Conservation (phyloP, 2,113 vertebrate genomes). For the Phrynosoma blainvillii region DNA sequence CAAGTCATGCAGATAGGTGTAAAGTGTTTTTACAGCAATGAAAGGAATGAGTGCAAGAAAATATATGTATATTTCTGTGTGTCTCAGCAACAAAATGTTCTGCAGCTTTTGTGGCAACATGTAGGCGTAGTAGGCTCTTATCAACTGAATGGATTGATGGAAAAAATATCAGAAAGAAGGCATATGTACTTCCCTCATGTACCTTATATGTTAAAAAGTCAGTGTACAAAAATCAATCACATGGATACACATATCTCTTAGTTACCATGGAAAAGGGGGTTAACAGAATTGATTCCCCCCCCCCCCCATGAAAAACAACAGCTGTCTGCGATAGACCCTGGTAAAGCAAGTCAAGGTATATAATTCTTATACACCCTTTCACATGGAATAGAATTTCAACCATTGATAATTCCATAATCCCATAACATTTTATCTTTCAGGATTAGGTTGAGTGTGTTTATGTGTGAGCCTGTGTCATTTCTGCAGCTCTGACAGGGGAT, state of each 20-base stretch:
- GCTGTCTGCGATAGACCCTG: slow-evolving; percentile 29
- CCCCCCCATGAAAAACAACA: slow-evolving; percentile 3
- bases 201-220: slow-evolving; percentile 1
- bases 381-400: background rate
- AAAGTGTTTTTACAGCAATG: slow-evolving; percentile 43
- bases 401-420: background rate
- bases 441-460: background rate
- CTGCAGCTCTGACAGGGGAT: accelerated
- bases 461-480: background rate
- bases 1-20: slow-evolving; percentile 2
- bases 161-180: background rate
- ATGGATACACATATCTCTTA: accelerated
- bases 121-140: slow-evolving; percentile 28
- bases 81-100: slow-evolving; percentile 19
- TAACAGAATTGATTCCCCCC: slow-evolving; percentile 42
- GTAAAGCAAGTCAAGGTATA: slow-evolving; percentile 29
- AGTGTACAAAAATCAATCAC: background rate
- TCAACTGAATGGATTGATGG: background rate
- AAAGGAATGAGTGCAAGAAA: background rate
- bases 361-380: slow-evolving; percentile 37
- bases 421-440: background rate
- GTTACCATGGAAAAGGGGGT: background rate
- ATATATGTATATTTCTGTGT: slow-evolving; percentile 33
- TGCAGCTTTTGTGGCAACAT: slow-evolving; percentile 21
- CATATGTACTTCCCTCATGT: slow-evolving; percentile 13